A percentile compares a stretch with the other conserved stretches of the same genome.
phyloP scores from a whole-genome alignment of 2,888 invertebrate species.

The Platypus cylindrus region DNA sequence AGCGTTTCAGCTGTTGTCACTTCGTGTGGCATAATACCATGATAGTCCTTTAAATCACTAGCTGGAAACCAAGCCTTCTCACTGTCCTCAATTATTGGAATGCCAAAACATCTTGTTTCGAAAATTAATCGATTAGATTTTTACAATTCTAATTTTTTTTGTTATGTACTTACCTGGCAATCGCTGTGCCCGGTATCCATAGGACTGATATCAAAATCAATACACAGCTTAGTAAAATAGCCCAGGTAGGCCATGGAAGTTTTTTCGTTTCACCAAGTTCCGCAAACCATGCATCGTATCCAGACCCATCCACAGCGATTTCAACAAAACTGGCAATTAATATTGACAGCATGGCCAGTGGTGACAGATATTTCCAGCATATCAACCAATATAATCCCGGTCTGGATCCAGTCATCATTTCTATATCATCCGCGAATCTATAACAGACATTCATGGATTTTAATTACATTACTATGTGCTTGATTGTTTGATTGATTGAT shows the following conservation, averaged over 20 bases:
- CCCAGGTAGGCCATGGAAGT: conserved; percentile 82
- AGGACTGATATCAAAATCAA: conserved; percentile 68
- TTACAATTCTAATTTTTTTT: neutral
- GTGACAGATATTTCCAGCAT: conserved; percentile 91
- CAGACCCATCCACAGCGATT: conserved; percentile 65
- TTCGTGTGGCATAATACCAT: conserved; percentile 75
- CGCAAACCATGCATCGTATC: conserved; percentile 75
- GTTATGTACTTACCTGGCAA: conserved; percentile 50
- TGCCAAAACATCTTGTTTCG: conserved; percentile 55
- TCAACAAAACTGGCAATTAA: conserved; percentile 72
- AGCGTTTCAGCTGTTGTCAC: conserved; percentile 65
- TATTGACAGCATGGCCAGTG: conserved; percentile 77
- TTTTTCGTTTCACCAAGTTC: conserved; percentile 57
- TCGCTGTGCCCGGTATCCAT: conserved; percentile 77
- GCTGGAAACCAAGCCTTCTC: conserved; percentile 90
- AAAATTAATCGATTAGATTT: neutral
- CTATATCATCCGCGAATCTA: conserved; percentile 87
- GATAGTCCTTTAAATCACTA: conserved; percentile 76
- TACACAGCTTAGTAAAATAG: conserved; percentile 57
- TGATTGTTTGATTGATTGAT: too few relatives aligned
- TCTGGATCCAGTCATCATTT: conserved; percentile 84
- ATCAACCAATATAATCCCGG: conserved; percentile 85
- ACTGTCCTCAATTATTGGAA: conserved; percentile 72
- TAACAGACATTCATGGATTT: too few relatives aligned
- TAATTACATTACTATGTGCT: too few relatives aligned